Percentiles rank a stretch among this genome's conserved stretches.
Conservation (phyloP, 2,797 vertebrate species). For the Enteromius mattozi region DNA sequence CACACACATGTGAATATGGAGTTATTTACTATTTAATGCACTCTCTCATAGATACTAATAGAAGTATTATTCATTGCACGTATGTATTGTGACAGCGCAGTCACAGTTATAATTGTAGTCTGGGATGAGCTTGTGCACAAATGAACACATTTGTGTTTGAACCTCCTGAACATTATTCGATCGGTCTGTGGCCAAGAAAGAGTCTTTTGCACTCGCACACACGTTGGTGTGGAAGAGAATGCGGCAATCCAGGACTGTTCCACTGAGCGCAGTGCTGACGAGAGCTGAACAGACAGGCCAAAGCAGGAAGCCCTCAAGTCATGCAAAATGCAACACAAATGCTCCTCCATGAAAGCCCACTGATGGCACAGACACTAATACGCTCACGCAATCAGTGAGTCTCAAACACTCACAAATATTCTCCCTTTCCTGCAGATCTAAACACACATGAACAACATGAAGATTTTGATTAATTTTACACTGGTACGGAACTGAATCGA, state of each 20-base stretch:
- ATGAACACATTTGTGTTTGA: slow-evolving; percentile 28
- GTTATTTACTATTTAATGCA: slow-evolving; percentile 58
- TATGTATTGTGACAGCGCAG: slow-evolving; percentile 2
- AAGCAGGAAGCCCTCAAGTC: slow-evolving; percentile 89
- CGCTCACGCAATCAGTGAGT: slow-evolving; percentile 60
- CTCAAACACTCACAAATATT: slow-evolving; percentile 34
- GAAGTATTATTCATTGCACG: slow-evolving; percentile 25
- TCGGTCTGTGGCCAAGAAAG: slow-evolving; percentile 8
- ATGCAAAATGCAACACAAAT: slow-evolving; percentile 94
- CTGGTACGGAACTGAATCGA: not conserved
- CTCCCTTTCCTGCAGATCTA: slow-evolving; percentile 12
- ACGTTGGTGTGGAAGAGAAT: slow-evolving; percentile 41
- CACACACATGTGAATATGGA: slow-evolving; percentile 51
- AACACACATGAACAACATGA: not conserved
- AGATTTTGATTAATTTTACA: not conserved
- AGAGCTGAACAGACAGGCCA: slow-evolving; percentile 94
- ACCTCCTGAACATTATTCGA: slow-evolving; percentile 23
- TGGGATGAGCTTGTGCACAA: slow-evolving; percentile 3
- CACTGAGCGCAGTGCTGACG: slow-evolving; percentile 87
- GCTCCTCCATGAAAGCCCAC: slow-evolving; percentile 83
- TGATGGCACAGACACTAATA: slow-evolving; percentile 69
- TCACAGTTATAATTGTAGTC: slow-evolving; percentile 19
- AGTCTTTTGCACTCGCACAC: slow-evolving; percentile 29
- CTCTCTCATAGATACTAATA: slow-evolving; percentile 55
- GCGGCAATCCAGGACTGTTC: slow-evolving; percentile 82